Evolutionary conservation across 1,140 invertebrate genomes (phyloP).

Genomic region (Parapsyche elsis): DNA sequence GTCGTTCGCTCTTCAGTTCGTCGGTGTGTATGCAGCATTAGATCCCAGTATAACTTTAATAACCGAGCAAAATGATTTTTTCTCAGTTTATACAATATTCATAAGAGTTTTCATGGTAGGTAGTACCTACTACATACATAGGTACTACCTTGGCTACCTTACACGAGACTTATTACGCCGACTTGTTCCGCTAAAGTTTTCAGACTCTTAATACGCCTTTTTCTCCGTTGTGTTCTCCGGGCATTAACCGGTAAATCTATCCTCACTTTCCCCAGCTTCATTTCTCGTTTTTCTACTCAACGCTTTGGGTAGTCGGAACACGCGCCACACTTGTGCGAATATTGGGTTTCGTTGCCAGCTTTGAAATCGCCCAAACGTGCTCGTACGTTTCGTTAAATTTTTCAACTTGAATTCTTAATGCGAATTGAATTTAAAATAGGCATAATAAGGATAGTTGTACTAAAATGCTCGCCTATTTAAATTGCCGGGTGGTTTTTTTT

Average conservation of each 20-base stretch:
- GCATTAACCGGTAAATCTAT: constrained; percentile 19
- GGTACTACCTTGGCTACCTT: too few species aligned
- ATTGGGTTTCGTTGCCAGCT: constrained; percentile 19
- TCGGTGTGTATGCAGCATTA: too few species aligned
- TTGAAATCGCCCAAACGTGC: neutral
- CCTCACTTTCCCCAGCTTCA: neutral
- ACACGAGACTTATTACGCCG: too few species aligned
- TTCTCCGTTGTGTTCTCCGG: neutral
- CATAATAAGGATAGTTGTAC: too few species aligned
- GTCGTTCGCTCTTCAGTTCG: too few species aligned
- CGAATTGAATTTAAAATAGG: neutral
- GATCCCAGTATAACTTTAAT: too few species aligned
- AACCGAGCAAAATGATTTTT: too few species aligned
- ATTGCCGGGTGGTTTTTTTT: neutral
- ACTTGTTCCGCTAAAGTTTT: neutral
- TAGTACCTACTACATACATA: too few species aligned
- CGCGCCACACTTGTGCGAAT: constrained; percentile 6
- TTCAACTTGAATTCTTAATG: neutral
- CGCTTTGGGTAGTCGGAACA: constrained; percentile 13
- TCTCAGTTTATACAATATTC: too few species aligned
- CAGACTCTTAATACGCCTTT: neutral
- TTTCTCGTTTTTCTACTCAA: neutral
- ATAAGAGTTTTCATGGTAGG: too few species aligned
- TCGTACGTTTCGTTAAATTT: neutral
- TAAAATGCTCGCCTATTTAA: too few species aligned